Percentiles rank a stretch among this genome's conserved stretches.
phyloP scores from a whole-genome alignment of 2,888 invertebrate genomes.

The Plagodis pulveraria region DNA sequence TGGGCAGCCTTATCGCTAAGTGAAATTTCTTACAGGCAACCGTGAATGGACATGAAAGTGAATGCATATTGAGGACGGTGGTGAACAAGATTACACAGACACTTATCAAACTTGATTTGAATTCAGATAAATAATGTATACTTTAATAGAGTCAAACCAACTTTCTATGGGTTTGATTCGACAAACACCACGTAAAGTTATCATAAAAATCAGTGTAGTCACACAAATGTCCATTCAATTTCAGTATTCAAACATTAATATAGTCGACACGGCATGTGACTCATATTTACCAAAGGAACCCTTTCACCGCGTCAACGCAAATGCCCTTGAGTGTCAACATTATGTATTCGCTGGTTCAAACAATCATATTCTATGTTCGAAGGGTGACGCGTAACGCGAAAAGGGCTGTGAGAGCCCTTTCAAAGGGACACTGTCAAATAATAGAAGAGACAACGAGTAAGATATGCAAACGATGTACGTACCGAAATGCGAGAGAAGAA shows the following conservation, averaged over 20 bases:
- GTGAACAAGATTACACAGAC: too few relatives aligned
- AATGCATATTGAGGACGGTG: too few relatives aligned
- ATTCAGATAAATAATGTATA: too few relatives aligned
- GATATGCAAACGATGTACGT: conserved; percentile 26
- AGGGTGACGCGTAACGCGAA: conserved; percentile 19
- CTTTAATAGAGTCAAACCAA: too few relatives aligned
- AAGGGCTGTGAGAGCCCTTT: conserved; percentile 31
- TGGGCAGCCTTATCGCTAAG: too few relatives aligned
- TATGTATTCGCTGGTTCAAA: conserved; percentile 27
- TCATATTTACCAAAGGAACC: conserved; percentile 17
- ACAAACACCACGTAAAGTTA: too few relatives aligned
- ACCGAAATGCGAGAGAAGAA: conserved; percentile 5
- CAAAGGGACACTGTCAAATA: conserved; percentile 30
- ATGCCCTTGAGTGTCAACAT: conserved; percentile 21
- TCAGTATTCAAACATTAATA: conserved; percentile 14
- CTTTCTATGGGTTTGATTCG: too few relatives aligned
- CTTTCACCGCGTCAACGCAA: conserved; percentile 20
- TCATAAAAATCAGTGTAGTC: not conserved
- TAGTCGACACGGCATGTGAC: conserved; percentile 12
- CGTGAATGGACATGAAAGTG: too few relatives aligned
- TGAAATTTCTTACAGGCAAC: too few relatives aligned
- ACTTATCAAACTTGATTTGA: too few relatives aligned
- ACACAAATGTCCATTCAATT: conserved; percentile 2
- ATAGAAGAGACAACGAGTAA: conserved; percentile 25
- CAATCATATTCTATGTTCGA: conserved; percentile 30